Evolutionary conservation across 1,140 invertebrate species (phyloP).

Genomic region (Telenomus remus): DNA sequence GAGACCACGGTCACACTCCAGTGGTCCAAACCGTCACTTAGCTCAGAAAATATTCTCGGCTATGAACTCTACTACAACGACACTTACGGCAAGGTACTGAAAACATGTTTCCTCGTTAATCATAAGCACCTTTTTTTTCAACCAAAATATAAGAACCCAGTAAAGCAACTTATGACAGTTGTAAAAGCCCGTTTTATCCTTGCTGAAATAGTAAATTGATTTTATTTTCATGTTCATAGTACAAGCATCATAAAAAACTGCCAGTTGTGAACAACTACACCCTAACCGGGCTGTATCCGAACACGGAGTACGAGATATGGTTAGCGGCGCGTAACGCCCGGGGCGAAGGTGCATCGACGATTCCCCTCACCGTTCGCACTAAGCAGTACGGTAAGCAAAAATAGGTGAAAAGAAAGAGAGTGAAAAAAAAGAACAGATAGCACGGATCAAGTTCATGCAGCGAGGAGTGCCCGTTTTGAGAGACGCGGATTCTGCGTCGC

Average conservation of each 20-base stretch:
- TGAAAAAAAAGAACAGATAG: constrained; percentile 52
- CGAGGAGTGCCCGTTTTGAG: constrained; percentile 70
- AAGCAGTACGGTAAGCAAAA: constrained; percentile 95
- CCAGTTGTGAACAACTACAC: constrained; percentile 89
- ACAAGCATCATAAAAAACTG: constrained; percentile 83
- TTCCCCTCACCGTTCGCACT: constrained; percentile 94
- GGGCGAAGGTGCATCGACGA: constrained; percentile 95
- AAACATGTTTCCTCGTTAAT: too few species aligned
- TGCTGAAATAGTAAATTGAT: background rate
- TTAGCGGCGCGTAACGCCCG: constrained; percentile 92
- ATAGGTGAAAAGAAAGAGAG: too few species aligned
- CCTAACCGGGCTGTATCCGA: constrained; percentile 91
- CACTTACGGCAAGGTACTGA: constrained; percentile 88
- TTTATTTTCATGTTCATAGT: constrained; percentile 67
- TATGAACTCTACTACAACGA: constrained; percentile 99
- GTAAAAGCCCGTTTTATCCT: background rate
- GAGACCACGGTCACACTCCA: constrained; percentile 89
- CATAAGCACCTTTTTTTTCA: too few species aligned
- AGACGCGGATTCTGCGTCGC: constrained; percentile 57
- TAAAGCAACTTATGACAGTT: too few species aligned
- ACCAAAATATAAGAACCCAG: too few species aligned
- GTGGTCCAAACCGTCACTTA: constrained; percentile 93
- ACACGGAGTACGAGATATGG: constrained; percentile 97
- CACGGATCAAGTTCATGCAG: constrained; percentile 68
- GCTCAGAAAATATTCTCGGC: constrained; percentile 92